These are phyloP conservation scores for Phalacrocorax aristotelis DNA, from an alignment of 2,113 vertebrate genomes.

Conservation along the genomic window DNA sequence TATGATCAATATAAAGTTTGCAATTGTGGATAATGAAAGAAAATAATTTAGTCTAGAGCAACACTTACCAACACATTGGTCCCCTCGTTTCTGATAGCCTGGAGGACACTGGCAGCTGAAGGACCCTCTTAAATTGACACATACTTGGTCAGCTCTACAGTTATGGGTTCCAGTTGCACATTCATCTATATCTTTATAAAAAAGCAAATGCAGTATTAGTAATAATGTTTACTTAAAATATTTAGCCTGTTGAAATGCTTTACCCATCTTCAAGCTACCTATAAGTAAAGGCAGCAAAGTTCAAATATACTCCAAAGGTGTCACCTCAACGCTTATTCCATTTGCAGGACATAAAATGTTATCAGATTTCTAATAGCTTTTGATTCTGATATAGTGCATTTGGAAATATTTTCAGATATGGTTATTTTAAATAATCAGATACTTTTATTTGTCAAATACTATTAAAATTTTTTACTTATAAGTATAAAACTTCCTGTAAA, in stretches of 20 bases:
- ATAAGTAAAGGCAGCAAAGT: neutral
- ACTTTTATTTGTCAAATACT: neutral
- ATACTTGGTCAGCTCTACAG: constrained; percentile 86
- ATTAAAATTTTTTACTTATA: neutral
- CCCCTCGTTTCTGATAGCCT: constrained; percentile 88
- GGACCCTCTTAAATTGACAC: constrained; percentile 90
- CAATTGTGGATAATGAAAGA: neutral
- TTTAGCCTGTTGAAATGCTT: neutral
- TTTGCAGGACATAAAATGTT: neutral
- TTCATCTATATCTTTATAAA: constrained; percentile 88
- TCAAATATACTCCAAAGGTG: neutral
- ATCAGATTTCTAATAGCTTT: neutral
- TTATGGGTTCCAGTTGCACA: constrained; percentile 85
- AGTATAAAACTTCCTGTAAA: neutral
- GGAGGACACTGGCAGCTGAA: constrained; percentile 87
- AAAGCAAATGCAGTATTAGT: neutral
- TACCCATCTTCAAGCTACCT: neutral
- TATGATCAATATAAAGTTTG: neutral
- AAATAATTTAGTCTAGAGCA: neutral
- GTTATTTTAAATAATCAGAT: neutral
- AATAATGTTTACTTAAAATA: neutral
- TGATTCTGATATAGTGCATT: neutral
- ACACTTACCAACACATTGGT: constrained; percentile 89
- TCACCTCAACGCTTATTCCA: neutral
- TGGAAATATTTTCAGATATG: neutral